These are phyloP conservation scores for Apeira syringaria DNA, from an alignment of 2,888 invertebrate species.

Conservation along the genomic window DNA sequence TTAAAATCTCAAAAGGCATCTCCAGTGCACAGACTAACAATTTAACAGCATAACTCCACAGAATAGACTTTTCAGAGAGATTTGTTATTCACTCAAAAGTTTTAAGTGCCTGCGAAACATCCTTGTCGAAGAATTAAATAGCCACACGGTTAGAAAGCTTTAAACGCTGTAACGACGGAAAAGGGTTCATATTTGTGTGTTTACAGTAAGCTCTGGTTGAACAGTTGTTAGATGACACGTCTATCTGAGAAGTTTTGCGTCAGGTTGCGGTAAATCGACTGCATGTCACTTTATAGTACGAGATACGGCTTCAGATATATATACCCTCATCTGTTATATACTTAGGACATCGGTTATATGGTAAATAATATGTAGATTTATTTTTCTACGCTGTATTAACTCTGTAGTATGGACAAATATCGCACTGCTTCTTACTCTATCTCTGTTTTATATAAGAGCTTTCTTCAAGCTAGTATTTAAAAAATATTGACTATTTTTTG, in stretches of 20 bases:
- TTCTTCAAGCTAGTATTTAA: no score
- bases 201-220: constrained; percentile 37
- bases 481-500: no score
- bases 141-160: constrained; percentile 29
- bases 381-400: no score
- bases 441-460: no score
- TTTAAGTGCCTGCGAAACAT: constrained; percentile 82
- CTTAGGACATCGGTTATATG: no score
- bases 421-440: no score
- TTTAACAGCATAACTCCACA: constrained; percentile 75
- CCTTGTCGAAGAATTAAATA: constrained; percentile 75
- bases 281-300: constrained; percentile 52
- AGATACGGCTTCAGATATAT: no score
- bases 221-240: constrained; percentile 62
- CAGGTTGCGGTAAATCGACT: constrained; percentile 60
- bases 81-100: constrained; percentile 82
- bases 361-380: no score
- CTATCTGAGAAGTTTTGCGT: constrained; percentile 58
- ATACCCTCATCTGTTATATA: no score
- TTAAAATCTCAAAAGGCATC: constrained; percentile 69
- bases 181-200: constrained; percentile 51
- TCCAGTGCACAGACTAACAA: constrained; percentile 70
- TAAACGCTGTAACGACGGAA: constrained; percentile 38
- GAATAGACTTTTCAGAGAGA: constrained; percentile 77
- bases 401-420: no score